phyloP scores from a whole-genome alignment of 2,888 invertebrate genomes.

The Epirrita christyi region DNA sequence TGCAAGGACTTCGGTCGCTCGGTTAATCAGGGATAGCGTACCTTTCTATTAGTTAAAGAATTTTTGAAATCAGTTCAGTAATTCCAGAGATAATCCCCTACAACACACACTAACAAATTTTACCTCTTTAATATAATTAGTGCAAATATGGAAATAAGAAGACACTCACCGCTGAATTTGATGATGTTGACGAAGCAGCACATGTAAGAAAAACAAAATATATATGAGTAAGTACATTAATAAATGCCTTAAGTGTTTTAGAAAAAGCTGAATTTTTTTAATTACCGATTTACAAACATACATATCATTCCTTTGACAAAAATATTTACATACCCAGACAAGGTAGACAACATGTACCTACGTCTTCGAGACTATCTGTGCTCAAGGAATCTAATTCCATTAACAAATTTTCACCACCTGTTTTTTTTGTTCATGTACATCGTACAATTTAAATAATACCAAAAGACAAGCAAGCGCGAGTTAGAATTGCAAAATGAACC shows the following conservation, averaged over 20 bases:
- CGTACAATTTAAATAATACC: slow-evolving; percentile 40
- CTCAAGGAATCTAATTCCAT: slow-evolving; percentile 71
- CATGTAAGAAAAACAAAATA: slow-evolving; percentile 70
- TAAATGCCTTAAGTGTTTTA: no score
- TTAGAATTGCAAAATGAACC: slow-evolving; percentile 53
- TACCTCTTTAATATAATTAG: no score
- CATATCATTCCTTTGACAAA: slow-evolving; percentile 18
- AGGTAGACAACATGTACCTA: slow-evolving; percentile 77
- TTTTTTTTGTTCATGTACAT: slow-evolving; percentile 40
- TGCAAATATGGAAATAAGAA: no score
- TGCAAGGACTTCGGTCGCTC: no score
- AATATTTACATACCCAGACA: slow-evolving; percentile 62
- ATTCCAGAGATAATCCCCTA: no score
- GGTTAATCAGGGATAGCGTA: no score
- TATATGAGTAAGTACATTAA: slow-evolving; percentile 1
- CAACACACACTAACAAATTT: no score
- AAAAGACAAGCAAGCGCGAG: slow-evolving; percentile 51
- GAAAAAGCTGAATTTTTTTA: background rate
- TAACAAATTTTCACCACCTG: slow-evolving; percentile 35
- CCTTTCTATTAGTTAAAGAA: no score
- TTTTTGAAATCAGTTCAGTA: no score
- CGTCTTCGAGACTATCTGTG: slow-evolving; percentile 70
- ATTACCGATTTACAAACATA: slow-evolving; percentile 5
- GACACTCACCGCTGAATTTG: slow-evolving; percentile 71
- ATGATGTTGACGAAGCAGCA: slow-evolving; percentile 56